Conservation (phyloP, 2,888 invertebrate species). For the Helleia helle region DNA sequence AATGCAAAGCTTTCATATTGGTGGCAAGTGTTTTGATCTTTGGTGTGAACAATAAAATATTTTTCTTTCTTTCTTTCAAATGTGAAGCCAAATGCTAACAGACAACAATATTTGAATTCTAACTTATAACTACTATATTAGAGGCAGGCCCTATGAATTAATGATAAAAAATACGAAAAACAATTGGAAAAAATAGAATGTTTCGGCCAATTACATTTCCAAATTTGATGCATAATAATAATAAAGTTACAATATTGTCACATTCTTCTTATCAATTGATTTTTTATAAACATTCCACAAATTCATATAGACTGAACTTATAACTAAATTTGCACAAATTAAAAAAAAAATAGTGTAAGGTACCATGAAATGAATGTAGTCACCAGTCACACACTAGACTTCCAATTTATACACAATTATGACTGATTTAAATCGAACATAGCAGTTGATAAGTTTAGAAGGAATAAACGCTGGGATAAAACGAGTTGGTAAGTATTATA, state of each 20-base stretch:
- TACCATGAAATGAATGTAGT: not conserved
- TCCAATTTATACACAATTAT: conserved; percentile 1
- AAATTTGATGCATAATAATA: too few species aligned
- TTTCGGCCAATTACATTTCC: too few species aligned
- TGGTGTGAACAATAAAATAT: too few species aligned
- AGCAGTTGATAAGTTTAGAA: conserved; percentile 1
- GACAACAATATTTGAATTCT: too few species aligned
- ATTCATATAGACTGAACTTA: conserved; percentile 1
- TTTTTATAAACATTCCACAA: conserved; percentile 4
- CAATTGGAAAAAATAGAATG: too few species aligned
- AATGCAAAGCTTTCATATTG: too few species aligned
- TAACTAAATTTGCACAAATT: conserved; percentile 1
- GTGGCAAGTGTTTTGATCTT: too few species aligned
- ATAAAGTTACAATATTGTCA: not conserved
- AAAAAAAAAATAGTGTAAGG: not conserved
- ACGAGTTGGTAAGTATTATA: conserved; percentile 13
- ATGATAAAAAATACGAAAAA: too few species aligned
- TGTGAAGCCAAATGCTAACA: too few species aligned
- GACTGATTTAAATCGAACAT: conserved; percentile 5
- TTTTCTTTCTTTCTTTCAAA: too few species aligned
- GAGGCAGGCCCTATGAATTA: too few species aligned
- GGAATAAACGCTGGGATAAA: conserved; percentile 1
- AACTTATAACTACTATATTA: too few species aligned
- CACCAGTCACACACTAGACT: not conserved
- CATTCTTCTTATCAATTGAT: not conserved